Evolutionary conservation across 64 coral and sea anemone genomes (phyloP).

Genomic region (Catalaphyllia jardinei): DNA sequence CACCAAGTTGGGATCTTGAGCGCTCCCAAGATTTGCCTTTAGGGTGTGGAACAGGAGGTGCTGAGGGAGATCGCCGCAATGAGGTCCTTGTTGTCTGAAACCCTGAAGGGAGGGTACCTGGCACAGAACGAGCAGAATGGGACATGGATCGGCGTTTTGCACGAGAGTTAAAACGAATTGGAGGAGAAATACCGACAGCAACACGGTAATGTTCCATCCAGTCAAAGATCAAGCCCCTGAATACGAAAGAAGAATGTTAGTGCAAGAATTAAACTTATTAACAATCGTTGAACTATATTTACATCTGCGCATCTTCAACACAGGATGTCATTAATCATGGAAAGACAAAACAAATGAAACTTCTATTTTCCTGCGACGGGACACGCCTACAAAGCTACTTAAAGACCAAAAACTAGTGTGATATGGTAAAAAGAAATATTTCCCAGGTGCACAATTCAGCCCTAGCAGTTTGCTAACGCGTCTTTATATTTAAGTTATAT

Average conservation of each 20-base stretch:
- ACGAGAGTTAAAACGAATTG: slow-evolving; percentile 57
- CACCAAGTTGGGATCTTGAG: slow-evolving; percentile 17
- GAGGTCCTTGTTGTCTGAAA: slow-evolving; percentile 24
- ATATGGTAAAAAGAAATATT: too few relatives aligned
- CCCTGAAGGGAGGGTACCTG: slow-evolving; percentile 74
- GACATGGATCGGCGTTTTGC: slow-evolving; percentile 59
- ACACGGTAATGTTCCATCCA: slow-evolving; percentile 98
- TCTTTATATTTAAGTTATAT: too few relatives aligned
- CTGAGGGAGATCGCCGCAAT: slow-evolving; percentile 74
- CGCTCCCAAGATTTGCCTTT: slow-evolving; percentile 24
- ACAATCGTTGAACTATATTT: too few relatives aligned
- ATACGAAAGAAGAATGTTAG: background rate
- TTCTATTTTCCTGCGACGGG: too few relatives aligned
- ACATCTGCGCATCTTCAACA: too few relatives aligned
- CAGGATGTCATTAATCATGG: too few relatives aligned
- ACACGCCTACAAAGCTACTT: too few relatives aligned
- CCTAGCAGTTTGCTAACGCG: too few relatives aligned
- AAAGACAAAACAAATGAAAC: too few relatives aligned
- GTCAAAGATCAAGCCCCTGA: slow-evolving; percentile 86
- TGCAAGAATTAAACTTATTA: background rate
- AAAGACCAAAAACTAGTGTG: too few relatives aligned
- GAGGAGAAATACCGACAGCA: slow-evolving; percentile 77
- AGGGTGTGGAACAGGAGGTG: slow-evolving; percentile 70
- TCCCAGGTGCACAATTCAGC: too few relatives aligned
- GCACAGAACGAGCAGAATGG: slow-evolving; percentile 73